These are phyloP conservation scores for Otis tarda DNA, from an alignment of 2,113 vertebrate species.

Conservation along the genomic window DNA sequence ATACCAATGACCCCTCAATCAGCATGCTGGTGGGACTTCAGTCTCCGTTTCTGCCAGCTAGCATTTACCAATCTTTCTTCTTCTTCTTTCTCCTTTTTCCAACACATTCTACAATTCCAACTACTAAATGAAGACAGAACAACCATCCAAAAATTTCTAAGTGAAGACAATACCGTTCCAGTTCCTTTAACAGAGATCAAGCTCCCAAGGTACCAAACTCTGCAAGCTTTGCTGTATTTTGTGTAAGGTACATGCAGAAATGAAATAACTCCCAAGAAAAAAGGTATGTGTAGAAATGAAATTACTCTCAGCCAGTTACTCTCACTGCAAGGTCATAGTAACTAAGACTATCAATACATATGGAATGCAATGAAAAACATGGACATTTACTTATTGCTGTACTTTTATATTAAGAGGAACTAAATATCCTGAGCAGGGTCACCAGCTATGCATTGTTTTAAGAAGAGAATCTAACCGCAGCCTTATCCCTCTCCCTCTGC, in stretches of 20 bases:
- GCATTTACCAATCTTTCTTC: not conserved
- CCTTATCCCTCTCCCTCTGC: not conserved
- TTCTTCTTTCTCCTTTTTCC: not conserved
- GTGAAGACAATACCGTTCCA: not conserved
- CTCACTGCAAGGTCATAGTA: not conserved
- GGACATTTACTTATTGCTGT: not conserved
- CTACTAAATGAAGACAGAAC: not conserved
- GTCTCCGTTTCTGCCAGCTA: not conserved
- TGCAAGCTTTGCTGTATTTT: not conserved
- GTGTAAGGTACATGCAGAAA: not conserved
- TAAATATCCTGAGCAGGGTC: not conserved
- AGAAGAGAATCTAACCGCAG: not conserved
- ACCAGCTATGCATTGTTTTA: constrained; percentile 6
- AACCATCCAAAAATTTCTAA: not conserved
- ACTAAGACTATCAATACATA: not conserved
- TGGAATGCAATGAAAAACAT: not conserved
- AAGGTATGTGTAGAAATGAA: not conserved
- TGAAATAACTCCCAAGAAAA: not conserved
- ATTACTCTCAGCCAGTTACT: not conserved
- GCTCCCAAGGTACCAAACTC: not conserved
- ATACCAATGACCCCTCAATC: not conserved
- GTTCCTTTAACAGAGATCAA: not conserved
- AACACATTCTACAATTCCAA: not conserved
- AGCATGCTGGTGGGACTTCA: not conserved
- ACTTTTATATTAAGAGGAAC: not conserved